Evolutionary conservation across 2,797 vertebrate genomes (phyloP), one percentile per base, ranked within the genome.

Genomic region (Danio albolineatus): DNA sequence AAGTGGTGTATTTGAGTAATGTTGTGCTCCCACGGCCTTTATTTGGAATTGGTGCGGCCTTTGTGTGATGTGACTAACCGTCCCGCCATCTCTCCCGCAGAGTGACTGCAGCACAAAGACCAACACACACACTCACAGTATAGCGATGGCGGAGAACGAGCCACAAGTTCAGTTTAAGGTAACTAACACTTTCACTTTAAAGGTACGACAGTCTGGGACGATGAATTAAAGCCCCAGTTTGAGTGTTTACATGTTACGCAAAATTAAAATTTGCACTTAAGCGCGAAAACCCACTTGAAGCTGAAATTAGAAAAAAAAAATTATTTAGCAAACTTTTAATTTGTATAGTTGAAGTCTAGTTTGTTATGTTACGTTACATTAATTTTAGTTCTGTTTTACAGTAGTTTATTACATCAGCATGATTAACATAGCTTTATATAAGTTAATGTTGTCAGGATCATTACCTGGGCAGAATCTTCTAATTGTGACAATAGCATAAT

Each of bases 91-190:
- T 90, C 53, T 84, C 77, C 51, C 4, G 12, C 14, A 76, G 79
- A 92, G 82, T 79, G 65, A 73, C 53, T 66, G 59, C 67, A 72
- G 64, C 80, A 82, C 80, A 90, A 87, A 78, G 78, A 82, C 41
- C 76, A 71, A 73, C 51, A 60, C 71, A 60, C 71, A 82, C 62
- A 76, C 44, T 69, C 28, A 28, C 28, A 28, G 28, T 14, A 64
- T 81, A 86, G 87, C 73, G 53, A 94, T 85, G 92, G 91, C 92
- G 71, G 92, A 93, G 73, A 86, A 81, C 51, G 89, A 89, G 62
- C 86, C 85, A 38, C 84, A 87, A 66, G 89, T 89, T 49, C 83
- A 89, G 59, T 94, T 94, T 79, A 94, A 94, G 92, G 94, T 93
- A 82, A 86, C 62, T 13, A 4, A 2, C 0, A 44, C 49, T 61